phyloP scores from a whole-genome alignment of 2,888 invertebrate genomes.

The Pelosia muscerda region DNA sequence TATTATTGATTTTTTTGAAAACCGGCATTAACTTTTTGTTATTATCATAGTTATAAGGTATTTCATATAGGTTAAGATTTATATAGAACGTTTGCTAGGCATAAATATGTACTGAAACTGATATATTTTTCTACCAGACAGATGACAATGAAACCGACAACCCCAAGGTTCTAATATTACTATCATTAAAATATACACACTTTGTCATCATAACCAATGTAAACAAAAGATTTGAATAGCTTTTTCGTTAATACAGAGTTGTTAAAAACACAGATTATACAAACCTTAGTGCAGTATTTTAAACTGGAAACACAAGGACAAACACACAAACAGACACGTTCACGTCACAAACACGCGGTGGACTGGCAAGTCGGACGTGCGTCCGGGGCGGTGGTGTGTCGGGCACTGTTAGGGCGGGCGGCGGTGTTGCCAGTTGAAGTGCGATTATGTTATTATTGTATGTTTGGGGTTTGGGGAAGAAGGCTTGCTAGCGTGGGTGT shows the following conservation, averaged over 20 bases:
- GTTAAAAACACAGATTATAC: slow-evolving; percentile 2
- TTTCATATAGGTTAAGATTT: background rate
- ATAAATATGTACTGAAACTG: background rate
- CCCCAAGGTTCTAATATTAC: slow-evolving; percentile 4
- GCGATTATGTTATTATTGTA: slow-evolving; percentile 50
- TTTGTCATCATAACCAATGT: slow-evolving; percentile 17
- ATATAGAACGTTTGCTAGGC: background rate
- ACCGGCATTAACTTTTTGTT: background rate
- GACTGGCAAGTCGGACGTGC: slow-evolving; percentile 65
- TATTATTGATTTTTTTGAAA: background rate
- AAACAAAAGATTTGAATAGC: slow-evolving; percentile 16
- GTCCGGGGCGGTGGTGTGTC: slow-evolving; percentile 60
- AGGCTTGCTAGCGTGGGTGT: slow-evolving; percentile 24
- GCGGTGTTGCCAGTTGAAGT: slow-evolving; percentile 53
- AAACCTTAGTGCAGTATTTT: slow-evolving; percentile 18
- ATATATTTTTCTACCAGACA: background rate
- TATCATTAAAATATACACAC: slow-evolving; percentile 16
- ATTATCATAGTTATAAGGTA: background rate
- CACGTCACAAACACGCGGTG: slow-evolving; percentile 65
- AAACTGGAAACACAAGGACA: slow-evolving; percentile 32
- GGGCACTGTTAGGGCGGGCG: slow-evolving; percentile 73
- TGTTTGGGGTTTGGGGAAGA: slow-evolving; percentile 25
- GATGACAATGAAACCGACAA: background rate
- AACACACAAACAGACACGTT: slow-evolving; percentile 63
- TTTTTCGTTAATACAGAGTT: background rate